A percentile compares a stretch with the other conserved stretches of the same genome.
phyloP scores from a whole-genome alignment of 2,888 invertebrate genomes.

The Latrodectus hesperus region DNA sequence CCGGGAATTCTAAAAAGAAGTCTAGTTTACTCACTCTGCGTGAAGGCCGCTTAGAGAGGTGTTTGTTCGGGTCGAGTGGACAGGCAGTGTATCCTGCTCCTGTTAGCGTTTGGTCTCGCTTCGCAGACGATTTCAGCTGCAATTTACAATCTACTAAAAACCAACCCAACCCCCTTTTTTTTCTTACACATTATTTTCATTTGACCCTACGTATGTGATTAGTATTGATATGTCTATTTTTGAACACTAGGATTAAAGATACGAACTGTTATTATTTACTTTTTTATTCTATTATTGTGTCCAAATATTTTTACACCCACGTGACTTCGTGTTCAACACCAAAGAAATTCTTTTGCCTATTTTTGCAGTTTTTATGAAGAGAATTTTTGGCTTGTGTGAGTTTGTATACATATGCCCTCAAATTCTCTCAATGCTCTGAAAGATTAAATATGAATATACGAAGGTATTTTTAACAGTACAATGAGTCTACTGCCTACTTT shows the following conservation, averaged over 20 bases:
- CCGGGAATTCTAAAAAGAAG: slow-evolving; percentile 54
- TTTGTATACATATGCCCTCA: too few species aligned
- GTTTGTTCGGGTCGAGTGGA: slow-evolving; percentile 61
- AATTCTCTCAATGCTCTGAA: too few species aligned
- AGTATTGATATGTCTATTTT: slow-evolving; percentile 14
- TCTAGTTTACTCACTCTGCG: slow-evolving; percentile 47
- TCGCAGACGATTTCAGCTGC: slow-evolving; percentile 18
- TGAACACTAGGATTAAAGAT: neutral
- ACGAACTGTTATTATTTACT: too few species aligned
- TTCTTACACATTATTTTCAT: neutral
- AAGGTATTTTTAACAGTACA: too few species aligned
- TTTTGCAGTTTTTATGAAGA: too few species aligned
- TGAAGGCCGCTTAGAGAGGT: slow-evolving; percentile 56
- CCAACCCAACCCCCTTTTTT: neutral
- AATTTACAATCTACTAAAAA: neutral
- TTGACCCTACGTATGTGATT: neutral
- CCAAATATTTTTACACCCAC: too few species aligned
- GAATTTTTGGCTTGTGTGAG: too few species aligned
- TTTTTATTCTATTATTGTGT: too few species aligned
- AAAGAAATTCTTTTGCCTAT: too few species aligned
- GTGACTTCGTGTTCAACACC: too few species aligned
- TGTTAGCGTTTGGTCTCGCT: slow-evolving; percentile 32
- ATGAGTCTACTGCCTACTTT: too few species aligned
- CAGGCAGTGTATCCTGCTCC: slow-evolving; percentile 38
- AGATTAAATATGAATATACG: too few species aligned